Evolutionary conservation across 2,888 invertebrate genomes (phyloP).

Genomic region (Drosophila lutescens): DNA sequence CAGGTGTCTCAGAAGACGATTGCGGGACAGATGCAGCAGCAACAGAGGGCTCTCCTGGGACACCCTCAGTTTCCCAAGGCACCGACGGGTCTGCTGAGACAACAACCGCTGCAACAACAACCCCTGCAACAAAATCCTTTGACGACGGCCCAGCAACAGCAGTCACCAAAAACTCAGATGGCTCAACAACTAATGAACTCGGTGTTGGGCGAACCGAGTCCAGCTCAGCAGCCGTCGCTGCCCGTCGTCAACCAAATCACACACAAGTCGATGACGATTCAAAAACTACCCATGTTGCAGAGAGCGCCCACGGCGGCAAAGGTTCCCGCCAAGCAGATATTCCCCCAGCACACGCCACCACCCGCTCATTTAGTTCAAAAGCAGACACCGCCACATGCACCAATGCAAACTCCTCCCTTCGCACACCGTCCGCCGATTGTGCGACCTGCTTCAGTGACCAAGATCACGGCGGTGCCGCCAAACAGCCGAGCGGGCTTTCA

Average conservation of each 20-base stretch:
- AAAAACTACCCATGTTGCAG: slow-evolving; percentile 50
- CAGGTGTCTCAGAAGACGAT: neutral
- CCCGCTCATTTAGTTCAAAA: slow-evolving; percentile 19
- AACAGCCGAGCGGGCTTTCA: slow-evolving; percentile 4
- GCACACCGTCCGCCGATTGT: slow-evolving; percentile 5
- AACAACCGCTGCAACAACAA: neutral
- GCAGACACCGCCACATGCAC: neutral
- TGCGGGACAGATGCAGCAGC: slow-evolving; percentile 19
- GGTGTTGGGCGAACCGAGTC: neutral
- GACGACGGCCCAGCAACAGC: neutral
- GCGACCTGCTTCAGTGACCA: slow-evolving; percentile 30
- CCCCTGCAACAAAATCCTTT: neutral
- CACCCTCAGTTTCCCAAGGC: slow-evolving; percentile 11
- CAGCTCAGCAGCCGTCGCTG: slow-evolving; percentile 9
- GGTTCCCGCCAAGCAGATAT: neutral
- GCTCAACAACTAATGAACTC: slow-evolving; percentile 3
- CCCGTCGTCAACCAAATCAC: slow-evolving; percentile 25
- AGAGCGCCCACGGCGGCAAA: slow-evolving; percentile 14
- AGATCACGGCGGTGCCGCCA: slow-evolving; percentile 31
- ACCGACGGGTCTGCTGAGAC: slow-evolving; percentile 8
- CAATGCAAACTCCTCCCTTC: slow-evolving; percentile 15
- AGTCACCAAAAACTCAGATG: neutral
- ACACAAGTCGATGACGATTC: slow-evolving; percentile 35
- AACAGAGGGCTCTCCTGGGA: neutral
- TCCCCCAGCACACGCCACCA: slow-evolving; percentile 9